These are phyloP conservation scores for Heteromormyrus szaboi DNA, from an alignment of 2,797 vertebrate genomes.

Conservation along the genomic window DNA sequence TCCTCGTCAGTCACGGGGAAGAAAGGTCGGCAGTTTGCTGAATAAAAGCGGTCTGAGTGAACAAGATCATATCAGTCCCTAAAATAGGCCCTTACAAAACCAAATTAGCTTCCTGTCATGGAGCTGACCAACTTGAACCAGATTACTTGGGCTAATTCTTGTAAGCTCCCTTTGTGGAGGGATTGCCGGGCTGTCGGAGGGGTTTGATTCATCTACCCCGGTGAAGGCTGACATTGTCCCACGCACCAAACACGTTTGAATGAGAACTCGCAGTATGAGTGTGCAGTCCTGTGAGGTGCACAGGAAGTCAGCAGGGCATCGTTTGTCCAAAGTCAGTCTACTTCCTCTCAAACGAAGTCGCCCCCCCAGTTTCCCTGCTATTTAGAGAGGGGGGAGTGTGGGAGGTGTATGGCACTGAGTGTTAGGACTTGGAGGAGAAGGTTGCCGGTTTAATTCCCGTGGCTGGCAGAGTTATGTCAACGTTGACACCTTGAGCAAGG, in stretches of 20 bases:
- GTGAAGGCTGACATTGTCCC: background rate
- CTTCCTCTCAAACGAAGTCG: background rate
- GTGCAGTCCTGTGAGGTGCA: background rate
- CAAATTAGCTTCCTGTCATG: background rate
- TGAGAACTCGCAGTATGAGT: background rate
- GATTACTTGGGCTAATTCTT: constrained; percentile 13
- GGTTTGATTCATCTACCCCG: background rate
- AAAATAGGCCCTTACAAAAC: background rate
- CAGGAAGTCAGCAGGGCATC: too few relatives aligned
- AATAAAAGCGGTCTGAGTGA: background rate
- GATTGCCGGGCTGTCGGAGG: background rate
- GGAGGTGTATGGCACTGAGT: background rate
- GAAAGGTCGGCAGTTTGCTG: background rate
- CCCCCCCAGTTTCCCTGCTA: background rate
- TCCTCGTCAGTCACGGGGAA: background rate
- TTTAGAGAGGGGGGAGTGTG: background rate
- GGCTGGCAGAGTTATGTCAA: background rate
- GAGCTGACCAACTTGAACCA: constrained; percentile 3
- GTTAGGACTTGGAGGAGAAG: background rate
- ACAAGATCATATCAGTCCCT: constrained; percentile 6
- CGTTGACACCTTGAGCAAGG: background rate
- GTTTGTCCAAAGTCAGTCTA: background rate
- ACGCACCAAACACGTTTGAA: background rate
- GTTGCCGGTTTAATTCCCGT: background rate
- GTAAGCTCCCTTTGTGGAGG: constrained; percentile 18